A percentile compares a stretch with the other conserved stretches of the same genome.
Evolutionary conservation across 2,113 vertebrate species (phyloP).

Genomic region (Solea senegalensis): DNA sequence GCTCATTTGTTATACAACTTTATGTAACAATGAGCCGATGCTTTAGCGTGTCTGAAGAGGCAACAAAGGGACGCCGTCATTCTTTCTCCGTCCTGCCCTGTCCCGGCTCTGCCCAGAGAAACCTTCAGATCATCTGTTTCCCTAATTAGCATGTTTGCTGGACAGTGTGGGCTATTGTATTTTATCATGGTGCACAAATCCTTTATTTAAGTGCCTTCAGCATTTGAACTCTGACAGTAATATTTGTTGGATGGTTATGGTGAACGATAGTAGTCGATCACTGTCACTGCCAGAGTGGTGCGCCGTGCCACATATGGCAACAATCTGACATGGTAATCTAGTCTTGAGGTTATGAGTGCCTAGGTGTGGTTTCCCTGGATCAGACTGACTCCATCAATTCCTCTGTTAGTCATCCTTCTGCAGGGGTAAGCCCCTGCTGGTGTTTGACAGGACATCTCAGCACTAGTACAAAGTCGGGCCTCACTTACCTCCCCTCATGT

Average conservation of each 20-base stretch:
- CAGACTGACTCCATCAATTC: constrained; percentile 71
- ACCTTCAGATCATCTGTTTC: constrained; percentile 68
- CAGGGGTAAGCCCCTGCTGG: constrained; percentile 50
- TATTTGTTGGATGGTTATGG: constrained; percentile 65
- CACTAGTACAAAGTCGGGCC: constrained; percentile 50
- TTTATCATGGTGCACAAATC: constrained; percentile 12
- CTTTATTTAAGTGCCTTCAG: constrained; percentile 41
- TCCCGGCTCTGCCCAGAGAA: constrained; percentile 41
- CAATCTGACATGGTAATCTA: constrained; percentile 82
- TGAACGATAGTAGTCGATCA: constrained; percentile 76
- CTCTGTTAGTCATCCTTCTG: constrained; percentile 51
- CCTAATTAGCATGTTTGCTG: constrained; percentile 66
- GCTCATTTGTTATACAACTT: constrained; percentile 86
- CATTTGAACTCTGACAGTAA: constrained; percentile 68
- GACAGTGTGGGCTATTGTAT: constrained; percentile 48
- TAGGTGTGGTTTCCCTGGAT: constrained; percentile 74
- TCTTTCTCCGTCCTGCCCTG: constrained; percentile 53
- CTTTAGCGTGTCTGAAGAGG: constrained; percentile 67
- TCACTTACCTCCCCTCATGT: constrained; percentile 20
- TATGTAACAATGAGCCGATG: constrained; percentile 77
- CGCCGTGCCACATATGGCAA: constrained; percentile 83
- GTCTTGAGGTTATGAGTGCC: constrained; percentile 74
- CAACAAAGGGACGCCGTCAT: constrained; percentile 64
- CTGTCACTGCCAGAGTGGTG: constrained; percentile 72
- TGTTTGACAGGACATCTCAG: constrained; percentile 63